Percentiles rank a stretch among this genome's conserved stretches.
phyloP scores from a whole-genome alignment of 2,888 invertebrate genomes.

The Drosophila borealis region DNA sequence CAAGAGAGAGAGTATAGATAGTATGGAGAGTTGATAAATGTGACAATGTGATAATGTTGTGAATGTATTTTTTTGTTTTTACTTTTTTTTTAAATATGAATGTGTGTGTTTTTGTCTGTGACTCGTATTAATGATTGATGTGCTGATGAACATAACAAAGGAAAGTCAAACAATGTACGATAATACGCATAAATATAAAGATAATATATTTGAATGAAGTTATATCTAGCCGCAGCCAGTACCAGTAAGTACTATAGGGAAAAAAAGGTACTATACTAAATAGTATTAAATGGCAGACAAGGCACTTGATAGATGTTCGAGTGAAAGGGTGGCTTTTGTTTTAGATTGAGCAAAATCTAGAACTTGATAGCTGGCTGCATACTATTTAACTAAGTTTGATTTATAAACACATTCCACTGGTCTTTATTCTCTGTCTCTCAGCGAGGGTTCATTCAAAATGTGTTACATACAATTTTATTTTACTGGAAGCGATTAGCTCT shows the following conservation, averaged over 20 bases:
- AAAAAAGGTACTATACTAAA: background rate
- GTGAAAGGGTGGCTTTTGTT: background rate
- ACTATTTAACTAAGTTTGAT: background rate
- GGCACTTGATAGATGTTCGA: constrained; percentile 29
- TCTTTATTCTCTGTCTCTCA: too few species aligned
- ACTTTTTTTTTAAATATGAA: constrained; percentile 1
- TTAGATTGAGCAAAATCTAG: constrained; percentile 4
- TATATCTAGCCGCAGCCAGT: constrained; percentile 20
- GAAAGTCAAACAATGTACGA: constrained; percentile 24
- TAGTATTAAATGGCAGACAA: constrained; percentile 15
- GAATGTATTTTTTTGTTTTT: constrained; percentile 12
- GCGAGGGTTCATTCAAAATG: background rate
- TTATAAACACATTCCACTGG: constrained; percentile 21
- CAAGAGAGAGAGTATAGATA: constrained; percentile 54
- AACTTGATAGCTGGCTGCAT: constrained; percentile 20
- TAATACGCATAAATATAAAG: constrained; percentile 12
- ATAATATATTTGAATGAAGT: background rate
- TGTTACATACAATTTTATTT: too few species aligned
- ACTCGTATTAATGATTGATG: background rate
- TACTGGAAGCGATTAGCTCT: too few species aligned
- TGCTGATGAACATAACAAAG: constrained; percentile 21
- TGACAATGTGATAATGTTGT: constrained; percentile 39
- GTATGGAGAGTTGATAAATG: constrained; percentile 44
- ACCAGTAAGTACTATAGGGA: background rate
- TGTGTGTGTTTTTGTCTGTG: constrained; percentile 10